Evolutionary conservation across 2,797 vertebrate genomes (phyloP).

Genomic region (Chloroceryle amazona): DNA sequence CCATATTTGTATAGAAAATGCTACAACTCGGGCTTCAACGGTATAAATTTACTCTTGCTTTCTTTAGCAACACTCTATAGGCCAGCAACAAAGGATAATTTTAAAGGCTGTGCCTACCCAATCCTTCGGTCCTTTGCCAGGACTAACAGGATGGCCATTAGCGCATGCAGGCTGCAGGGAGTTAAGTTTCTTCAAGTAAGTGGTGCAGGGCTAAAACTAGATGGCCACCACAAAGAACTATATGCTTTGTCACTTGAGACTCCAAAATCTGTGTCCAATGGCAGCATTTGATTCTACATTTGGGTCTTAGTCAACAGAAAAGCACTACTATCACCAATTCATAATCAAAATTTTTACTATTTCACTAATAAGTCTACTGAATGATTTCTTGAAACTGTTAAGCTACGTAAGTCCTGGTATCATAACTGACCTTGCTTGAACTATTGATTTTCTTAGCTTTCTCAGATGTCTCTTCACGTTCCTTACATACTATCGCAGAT

Average conservation of each 20-base stretch:
- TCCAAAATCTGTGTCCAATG: not conserved
- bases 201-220: not conserved
- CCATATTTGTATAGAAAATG: not conserved
- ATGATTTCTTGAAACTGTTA: not conserved
- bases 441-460: constrained; percentile 82
- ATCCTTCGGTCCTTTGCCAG: not conserved
- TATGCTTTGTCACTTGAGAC: not conserved
- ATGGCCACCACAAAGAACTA: not conserved
- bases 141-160: not conserved
- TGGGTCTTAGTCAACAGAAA: not conserved
- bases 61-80: not conserved
- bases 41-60: not conserved
- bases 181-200: not conserved
- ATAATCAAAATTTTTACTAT: not conserved
- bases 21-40: not conserved
- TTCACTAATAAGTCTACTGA: not conserved
- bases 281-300: not conserved
- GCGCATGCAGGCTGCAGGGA: not conserved
- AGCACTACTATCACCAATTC: not conserved
- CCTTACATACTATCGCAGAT: constrained; percentile 32
- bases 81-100: not conserved
- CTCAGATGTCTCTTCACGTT: constrained; percentile 69
- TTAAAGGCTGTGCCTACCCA: not conserved
- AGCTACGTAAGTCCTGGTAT: not conserved
- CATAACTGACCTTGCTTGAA: constrained; percentile 84